Conservation (phyloP, 2,888 invertebrate species). For the Phoronis australis region DNA sequence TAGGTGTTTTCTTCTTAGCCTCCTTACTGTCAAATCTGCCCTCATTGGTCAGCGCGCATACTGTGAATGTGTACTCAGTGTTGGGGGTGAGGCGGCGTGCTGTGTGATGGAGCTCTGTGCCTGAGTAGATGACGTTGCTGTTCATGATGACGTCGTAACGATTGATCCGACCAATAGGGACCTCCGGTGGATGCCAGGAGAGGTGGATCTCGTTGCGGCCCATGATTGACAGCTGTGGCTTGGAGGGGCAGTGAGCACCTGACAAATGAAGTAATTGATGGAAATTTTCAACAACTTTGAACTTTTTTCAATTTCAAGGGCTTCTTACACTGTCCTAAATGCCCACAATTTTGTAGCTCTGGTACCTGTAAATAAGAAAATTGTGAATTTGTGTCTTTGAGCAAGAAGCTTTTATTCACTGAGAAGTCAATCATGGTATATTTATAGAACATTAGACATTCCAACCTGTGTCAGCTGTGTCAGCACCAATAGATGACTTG, state of each 20-base stretch:
- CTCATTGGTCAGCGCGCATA: constrained; percentile 47
- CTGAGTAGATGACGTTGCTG: constrained; percentile 46
- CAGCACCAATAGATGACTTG: constrained; percentile 25
- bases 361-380: too few species aligned
- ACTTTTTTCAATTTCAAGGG: too few species aligned
- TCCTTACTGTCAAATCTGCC: constrained; percentile 50
- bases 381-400: too few species aligned
- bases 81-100: constrained; percentile 42
- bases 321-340: too few species aligned
- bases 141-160: constrained; percentile 49
- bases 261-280: too few species aligned
- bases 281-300: too few species aligned
- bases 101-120: constrained; percentile 40
- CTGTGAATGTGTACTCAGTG: constrained; percentile 50
- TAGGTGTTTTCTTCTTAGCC: constrained; percentile 46
- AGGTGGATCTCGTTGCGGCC: constrained; percentile 49
- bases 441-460: neutral
- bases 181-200: constrained; percentile 48
- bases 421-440: too few species aligned
- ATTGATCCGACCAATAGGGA: constrained; percentile 46
- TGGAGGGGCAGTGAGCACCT: constrained; percentile 50
- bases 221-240: constrained; percentile 45
- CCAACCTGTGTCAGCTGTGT: constrained; percentile 42
- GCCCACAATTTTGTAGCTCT: too few species aligned
- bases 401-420: too few species aligned